phyloP scores from a whole-genome alignment of 2,113 vertebrate genomes.

The Salvelinus sp. region DNA sequence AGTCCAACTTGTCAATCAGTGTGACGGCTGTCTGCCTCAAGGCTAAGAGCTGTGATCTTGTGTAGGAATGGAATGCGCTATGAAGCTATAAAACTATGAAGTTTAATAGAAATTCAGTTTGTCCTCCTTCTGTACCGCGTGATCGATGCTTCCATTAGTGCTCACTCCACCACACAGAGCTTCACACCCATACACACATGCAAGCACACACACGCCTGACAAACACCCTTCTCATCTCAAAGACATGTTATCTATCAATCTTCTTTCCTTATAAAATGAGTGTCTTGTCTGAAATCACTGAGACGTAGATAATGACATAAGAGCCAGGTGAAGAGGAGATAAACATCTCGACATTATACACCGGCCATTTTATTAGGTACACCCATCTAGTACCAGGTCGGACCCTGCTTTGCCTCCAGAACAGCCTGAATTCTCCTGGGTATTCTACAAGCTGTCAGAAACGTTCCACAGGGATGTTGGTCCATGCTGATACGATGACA shows the following conservation, averaged over 20 bases:
- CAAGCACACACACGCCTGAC: background rate
- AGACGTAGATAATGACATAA: slow-evolving; percentile 4
- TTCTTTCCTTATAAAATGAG: background rate
- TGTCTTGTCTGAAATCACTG: background rate
- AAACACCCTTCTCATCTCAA: background rate
- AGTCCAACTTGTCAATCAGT: too few species aligned
- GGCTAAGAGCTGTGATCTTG: too few species aligned
- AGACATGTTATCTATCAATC: slow-evolving; percentile 5
- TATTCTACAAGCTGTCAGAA: too few species aligned
- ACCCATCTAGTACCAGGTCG: too few species aligned
- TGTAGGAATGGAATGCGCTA: too few species aligned
- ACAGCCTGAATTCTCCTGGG: too few species aligned
- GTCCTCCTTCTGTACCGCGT: background rate
- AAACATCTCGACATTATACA: background rate
- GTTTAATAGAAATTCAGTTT: background rate
- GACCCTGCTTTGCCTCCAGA: too few species aligned
- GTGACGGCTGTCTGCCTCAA: too few species aligned
- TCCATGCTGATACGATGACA: too few species aligned
- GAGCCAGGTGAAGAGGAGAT: background rate
- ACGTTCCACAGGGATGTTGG: too few species aligned
- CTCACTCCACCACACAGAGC: background rate
- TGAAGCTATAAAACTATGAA: background rate
- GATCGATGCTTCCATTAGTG: background rate
- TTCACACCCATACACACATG: background rate
- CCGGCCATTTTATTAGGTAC: too few species aligned